phyloP scores from a whole-genome alignment of 64 coral and sea anemone genomes.

The Porites australiensis region DNA sequence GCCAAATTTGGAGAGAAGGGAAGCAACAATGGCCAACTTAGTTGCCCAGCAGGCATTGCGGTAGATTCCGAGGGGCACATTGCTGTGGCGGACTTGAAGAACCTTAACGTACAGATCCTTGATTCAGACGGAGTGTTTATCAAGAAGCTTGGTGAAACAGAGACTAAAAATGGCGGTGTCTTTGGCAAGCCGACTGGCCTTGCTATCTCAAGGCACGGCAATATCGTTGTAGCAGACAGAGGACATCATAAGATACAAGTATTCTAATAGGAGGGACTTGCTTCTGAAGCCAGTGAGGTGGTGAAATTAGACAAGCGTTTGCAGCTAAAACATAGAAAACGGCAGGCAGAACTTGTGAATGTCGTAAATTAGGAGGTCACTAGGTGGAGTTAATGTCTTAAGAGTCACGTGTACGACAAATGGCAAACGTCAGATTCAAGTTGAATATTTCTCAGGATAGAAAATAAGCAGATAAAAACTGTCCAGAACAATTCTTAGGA shows the following conservation, averaged over 20 bases:
- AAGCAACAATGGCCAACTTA: conserved; percentile 77
- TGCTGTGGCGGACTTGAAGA: conserved; percentile 90
- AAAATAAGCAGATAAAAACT: too few species aligned
- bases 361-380: too few species aligned
- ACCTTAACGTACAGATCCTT: conserved; percentile 81
- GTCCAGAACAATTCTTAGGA: too few species aligned
- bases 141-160: conserved; percentile 75
- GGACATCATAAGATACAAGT: conserved; percentile 78
- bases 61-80: conserved; percentile 84
- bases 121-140: conserved; percentile 73
- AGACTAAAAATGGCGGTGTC: conserved; percentile 46
- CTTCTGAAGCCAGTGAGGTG: too few species aligned
- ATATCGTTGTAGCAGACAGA: conserved; percentile 88
- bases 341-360: too few species aligned
- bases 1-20: conserved; percentile 89
- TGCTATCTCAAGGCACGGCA: conserved; percentile 78
- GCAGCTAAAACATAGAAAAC: too few species aligned
- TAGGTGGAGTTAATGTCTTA: too few species aligned
- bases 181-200: conserved; percentile 86
- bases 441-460: too few species aligned
- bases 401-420: too few species aligned
- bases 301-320: too few species aligned
- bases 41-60: conserved; percentile 79
- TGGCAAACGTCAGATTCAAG: too few species aligned
- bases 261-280: not conserved